Percentiles rank a stretch among this genome's conserved stretches.
Evolutionary conservation across 1,140 invertebrate genomes (phyloP).

Genomic region (Lucilia sericata): DNA sequence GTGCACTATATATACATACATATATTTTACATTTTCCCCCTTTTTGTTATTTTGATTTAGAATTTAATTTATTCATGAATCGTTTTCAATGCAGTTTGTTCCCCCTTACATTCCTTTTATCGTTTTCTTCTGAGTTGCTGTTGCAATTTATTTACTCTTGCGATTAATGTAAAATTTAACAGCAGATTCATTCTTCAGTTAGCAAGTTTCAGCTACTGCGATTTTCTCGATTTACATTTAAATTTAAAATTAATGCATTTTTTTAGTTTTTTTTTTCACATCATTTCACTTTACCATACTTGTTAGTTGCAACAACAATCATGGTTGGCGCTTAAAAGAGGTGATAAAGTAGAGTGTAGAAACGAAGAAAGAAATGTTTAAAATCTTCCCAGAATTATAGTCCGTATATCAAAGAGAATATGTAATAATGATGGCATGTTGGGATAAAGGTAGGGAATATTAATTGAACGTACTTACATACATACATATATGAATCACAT

Average conservation of each 20-base stretch:
- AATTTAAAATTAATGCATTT: slow-evolving; percentile 16
- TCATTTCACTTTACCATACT: not conserved
- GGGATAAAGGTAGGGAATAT: not conserved
- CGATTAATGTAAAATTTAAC: not conserved
- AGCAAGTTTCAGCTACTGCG: not conserved
- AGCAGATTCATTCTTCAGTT: not conserved
- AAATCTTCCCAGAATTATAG: not conserved
- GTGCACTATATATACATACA: no score
- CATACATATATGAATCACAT: no score
- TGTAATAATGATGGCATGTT: not conserved
- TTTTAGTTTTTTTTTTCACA: not conserved
- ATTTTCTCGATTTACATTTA: not conserved
- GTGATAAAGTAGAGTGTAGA: not conserved
- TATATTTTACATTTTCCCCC: not conserved
- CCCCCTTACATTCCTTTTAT: no score
- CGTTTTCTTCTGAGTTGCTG: no score
- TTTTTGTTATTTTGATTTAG: not conserved
- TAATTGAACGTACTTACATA: not conserved
- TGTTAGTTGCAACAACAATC: no score
- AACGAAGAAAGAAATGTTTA: not conserved
- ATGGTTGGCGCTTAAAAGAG: not conserved
- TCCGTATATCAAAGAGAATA: not conserved
- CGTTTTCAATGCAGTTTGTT: slow-evolving; percentile 12
- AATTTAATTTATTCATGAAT: slow-evolving; percentile 18
- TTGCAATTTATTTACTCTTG: slow-evolving; percentile 25